Conservation (phyloP, 2,113 vertebrate species). For the Pterocles burchelli region DNA sequence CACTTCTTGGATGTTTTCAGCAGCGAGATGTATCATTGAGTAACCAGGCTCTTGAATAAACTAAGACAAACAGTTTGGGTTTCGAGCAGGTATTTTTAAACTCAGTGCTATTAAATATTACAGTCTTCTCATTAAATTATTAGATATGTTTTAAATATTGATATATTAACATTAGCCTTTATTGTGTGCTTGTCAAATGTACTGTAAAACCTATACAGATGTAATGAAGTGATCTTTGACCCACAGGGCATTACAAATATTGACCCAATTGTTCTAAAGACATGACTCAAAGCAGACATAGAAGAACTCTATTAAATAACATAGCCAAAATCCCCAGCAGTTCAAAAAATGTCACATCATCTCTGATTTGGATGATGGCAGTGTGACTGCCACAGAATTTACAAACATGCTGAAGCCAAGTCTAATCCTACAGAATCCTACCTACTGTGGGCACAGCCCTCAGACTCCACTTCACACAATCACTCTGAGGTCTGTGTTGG, state of each 20-base stretch:
- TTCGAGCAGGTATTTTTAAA: conserved; percentile 2
- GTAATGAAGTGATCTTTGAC: background rate
- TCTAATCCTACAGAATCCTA: background rate
- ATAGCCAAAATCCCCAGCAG: background rate
- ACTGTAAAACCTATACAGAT: background rate
- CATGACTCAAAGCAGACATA: background rate
- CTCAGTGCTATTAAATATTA: background rate
- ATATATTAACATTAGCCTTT: background rate
- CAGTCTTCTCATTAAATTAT: background rate
- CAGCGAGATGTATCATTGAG: background rate
- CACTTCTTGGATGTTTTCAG: background rate
- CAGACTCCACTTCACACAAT: fast-evolving
- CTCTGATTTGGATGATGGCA: background rate
- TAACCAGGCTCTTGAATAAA: background rate
- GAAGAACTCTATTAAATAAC: background rate
- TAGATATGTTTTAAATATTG: background rate
- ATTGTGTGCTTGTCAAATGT: background rate
- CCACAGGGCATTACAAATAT: background rate
- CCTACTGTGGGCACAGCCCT: background rate
- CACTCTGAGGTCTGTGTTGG: background rate
- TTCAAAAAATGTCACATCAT: background rate
- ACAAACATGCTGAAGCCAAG: background rate
- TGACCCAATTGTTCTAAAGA: background rate
- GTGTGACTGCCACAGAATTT: background rate
- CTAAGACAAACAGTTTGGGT: background rate